Evolutionary conservation across 2,797 vertebrate genomes (phyloP).

Genomic region (Pseudocheirus occidentalis): DNA sequence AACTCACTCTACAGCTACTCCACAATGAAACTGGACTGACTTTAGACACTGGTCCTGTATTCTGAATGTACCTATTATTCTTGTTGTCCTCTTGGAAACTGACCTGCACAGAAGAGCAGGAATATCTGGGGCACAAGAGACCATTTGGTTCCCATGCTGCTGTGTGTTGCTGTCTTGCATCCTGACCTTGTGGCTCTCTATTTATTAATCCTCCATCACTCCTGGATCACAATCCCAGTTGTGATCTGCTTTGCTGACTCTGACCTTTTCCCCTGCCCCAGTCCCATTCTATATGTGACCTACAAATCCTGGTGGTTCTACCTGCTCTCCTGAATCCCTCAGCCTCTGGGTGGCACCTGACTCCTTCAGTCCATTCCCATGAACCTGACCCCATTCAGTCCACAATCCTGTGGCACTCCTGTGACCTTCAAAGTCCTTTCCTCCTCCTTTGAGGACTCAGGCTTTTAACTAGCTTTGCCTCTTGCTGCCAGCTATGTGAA

Average conservation of each 20-base stretch:
- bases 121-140: background rate
- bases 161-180: background rate
- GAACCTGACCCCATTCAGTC: background rate
- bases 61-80: background rate
- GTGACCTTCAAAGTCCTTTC: rapidly evolving
- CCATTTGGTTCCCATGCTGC: background rate
- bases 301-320: background rate
- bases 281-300: background rate
- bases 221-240: background rate
- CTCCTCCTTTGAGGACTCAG: too few relatives aligned
- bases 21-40: background rate
- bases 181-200: background rate
- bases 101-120: background rate
- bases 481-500: background rate
- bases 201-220: background rate
- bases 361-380: background rate
- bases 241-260: background rate
- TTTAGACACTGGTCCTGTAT: background rate
- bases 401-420: background rate
- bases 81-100: background rate
- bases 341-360: background rate
- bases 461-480: background rate
- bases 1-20: background rate
- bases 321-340: background rate
- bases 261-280: background rate